These are phyloP conservation scores for Ancistrus triradiatus DNA, from an alignment of 2,113 vertebrate genomes.

Conservation along the genomic window DNA sequence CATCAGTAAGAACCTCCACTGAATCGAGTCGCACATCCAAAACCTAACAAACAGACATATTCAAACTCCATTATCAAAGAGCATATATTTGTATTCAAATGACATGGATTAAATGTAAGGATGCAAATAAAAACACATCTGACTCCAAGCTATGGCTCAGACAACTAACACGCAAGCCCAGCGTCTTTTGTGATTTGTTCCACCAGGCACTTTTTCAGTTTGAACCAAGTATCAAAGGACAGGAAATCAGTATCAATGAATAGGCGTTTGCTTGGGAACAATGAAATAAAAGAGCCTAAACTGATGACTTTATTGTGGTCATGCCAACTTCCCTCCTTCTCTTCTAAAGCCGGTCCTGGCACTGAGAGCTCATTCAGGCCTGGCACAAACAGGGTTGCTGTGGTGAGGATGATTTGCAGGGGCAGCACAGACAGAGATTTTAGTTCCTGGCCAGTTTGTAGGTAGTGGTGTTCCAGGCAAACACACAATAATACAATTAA, in stretches of 20 bases:
- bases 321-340: constrained; percentile 40
- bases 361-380: constrained; percentile 23
- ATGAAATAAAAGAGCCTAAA: constrained; percentile 36
- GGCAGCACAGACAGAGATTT: constrained; percentile 16
- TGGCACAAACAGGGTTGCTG: constrained; percentile 35
- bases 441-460: constrained; percentile 20
- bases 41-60: constrained; percentile 65
- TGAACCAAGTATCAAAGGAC: constrained; percentile 36
- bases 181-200: constrained; percentile 23
- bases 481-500: constrained; percentile 30
- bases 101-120: neutral
- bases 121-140: constrained; percentile 7
- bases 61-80: too few species aligned
- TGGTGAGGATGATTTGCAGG: constrained; percentile 24
- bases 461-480: constrained; percentile 28
- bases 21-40: constrained; percentile 82
- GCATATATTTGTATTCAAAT: neutral
- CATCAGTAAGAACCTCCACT: constrained; percentile 72
- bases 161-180: constrained; percentile 10
- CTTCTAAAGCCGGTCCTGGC: constrained; percentile 31
- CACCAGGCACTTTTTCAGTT: constrained; percentile 8
- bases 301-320: constrained; percentile 42
- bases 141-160: neutral
- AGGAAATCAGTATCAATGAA: constrained; percentile 40
- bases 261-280: constrained; percentile 33